A percentile compares a stretch with the other conserved stretches of the same genome.
These are phyloP conservation scores for Siniperca knerii DNA, from an alignment of 2,113 vertebrate genomes.

Conservation along the genomic window DNA sequence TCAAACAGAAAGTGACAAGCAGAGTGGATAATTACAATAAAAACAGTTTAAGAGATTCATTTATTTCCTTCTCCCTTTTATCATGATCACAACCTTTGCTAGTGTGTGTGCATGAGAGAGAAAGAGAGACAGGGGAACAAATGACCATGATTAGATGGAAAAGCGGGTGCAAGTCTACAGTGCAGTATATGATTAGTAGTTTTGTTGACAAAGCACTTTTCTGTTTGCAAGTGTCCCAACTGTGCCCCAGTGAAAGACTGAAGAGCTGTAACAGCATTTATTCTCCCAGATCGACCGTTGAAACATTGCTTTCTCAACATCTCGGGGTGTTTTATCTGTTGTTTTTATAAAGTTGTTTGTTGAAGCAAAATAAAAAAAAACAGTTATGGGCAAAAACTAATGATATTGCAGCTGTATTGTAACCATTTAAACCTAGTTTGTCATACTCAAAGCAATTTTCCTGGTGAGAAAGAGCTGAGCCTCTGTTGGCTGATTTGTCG, in stretches of 20 bases:
- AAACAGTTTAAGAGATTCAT: conserved; percentile 67
- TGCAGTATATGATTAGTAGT: conserved; percentile 49
- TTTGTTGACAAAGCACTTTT: conserved; percentile 63
- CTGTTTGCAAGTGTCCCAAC: conserved; percentile 38
- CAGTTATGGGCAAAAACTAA: conserved; percentile 50
- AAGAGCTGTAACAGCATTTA: conserved; percentile 62
- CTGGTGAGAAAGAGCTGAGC: conserved; percentile 55
- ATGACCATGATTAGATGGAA: conserved; percentile 34
- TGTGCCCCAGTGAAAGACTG: conserved; percentile 27
- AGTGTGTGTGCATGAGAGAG: not conserved
- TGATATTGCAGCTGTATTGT: conserved; percentile 45
- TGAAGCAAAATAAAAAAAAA: conserved; percentile 44
- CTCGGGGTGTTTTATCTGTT: conserved; percentile 51
- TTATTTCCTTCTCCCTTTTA: conserved; percentile 32
- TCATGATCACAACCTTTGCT: conserved; percentile 51
- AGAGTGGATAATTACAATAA: conserved; percentile 64
- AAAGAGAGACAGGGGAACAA: conserved; percentile 18
- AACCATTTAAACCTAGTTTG: conserved; percentile 69
- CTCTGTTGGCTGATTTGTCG: conserved; percentile 71
- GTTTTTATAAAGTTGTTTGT: conserved; percentile 55
- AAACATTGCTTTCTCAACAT: conserved; percentile 56
- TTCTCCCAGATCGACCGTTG: conserved; percentile 55
- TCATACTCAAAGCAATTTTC: conserved; percentile 61
- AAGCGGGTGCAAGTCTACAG: conserved; percentile 21
- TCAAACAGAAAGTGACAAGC: conserved; percentile 63